Evolutionary conservation across 2,888 invertebrate genomes (phyloP), one percentile per base, ranked within the genome.

Genomic region (Lasioglossum morio): DNA sequence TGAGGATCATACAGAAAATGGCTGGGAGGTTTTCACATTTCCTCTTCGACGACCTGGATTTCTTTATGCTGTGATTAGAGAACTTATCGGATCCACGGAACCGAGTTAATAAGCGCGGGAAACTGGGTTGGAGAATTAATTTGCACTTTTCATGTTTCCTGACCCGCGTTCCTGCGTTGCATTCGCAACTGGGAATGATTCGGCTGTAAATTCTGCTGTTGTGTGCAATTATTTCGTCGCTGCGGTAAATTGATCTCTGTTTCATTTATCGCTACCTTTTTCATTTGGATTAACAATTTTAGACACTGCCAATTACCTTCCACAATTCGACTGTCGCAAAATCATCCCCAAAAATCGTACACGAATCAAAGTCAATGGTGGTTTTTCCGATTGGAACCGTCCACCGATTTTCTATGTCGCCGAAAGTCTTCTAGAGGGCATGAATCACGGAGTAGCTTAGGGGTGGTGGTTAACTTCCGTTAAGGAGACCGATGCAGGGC

Each of bases 381-480:
- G 23, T n/a, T 46, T 19, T 46, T 30, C 27, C 43, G 30, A 72
- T 63, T 73, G 40, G 10, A 60, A 48, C 27, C 4, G 10, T 63
- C 34, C 23, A 43, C 30, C 63, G 72, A 72, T 48, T 82, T 77
- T 48, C 76, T 48, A 27, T 30, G 69, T 60, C 43, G 40, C 27
- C 37, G 43, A 76, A 34, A 23, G 46, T 19, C 73, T 77, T 69
- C 16, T 57, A 66, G 80, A 79, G 82, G 72, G 85, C 78, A 91
- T 93, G 93, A 93, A 93, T 93, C 93, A 93, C 92, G 89, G 63
- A 70, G 78, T 72, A 57, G 72, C 74, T 46, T 48, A 79, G 40
- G 81, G 72, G 79, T 53, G 75, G 82, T 75, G 66, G 92, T 84
- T 74, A 87, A 92, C 91, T 93, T 93, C 93, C 93, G 92, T 83